Conservation (phyloP, 2,888 invertebrate species). For the Melitaea athalia region DNA sequence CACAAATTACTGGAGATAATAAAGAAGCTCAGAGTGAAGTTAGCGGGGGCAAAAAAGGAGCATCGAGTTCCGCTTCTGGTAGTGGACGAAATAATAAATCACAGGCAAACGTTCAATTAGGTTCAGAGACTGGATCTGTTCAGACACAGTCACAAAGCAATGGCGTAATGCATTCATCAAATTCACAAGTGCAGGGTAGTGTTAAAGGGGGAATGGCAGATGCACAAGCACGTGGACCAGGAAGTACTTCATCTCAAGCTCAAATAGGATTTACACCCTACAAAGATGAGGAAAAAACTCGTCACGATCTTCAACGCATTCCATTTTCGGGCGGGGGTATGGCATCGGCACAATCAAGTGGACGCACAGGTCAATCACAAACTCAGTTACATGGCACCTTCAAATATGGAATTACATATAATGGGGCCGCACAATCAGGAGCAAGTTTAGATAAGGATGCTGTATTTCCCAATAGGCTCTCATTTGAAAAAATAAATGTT, state of each 20-base stretch:
- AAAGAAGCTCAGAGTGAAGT: conserved; percentile 88
- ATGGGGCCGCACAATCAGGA: conserved; percentile 91
- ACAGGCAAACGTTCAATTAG: conserved; percentile 89
- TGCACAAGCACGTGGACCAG: conserved; percentile 92
- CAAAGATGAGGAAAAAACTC: conserved; percentile 81
- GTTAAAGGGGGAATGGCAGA: conserved; percentile 92
- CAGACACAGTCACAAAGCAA: conserved; percentile 89
- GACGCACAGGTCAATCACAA: conserved; percentile 89
- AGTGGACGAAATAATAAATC: conserved; percentile 88
- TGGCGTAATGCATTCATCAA: conserved; percentile 89
- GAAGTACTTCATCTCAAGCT: conserved; percentile 93
- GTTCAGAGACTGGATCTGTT: conserved; percentile 89
- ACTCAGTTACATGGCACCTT: conserved; percentile 92
- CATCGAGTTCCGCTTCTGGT: conserved; percentile 89
- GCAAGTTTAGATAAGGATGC: conserved; percentile 85
- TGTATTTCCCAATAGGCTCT: conserved; percentile 67
- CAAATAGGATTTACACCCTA: conserved; percentile 93
- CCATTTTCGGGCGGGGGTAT: conserved; percentile 89
- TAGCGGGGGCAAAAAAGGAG: conserved; percentile 88
- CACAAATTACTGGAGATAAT: conserved; percentile 88
- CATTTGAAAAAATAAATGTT: conserved; percentile 73
- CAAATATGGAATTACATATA: conserved; percentile 88
- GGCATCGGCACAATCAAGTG: conserved; percentile 90
- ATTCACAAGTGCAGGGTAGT: conserved; percentile 90
- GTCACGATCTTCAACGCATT: conserved; percentile 70